phyloP scores from a whole-genome alignment of 2,113 vertebrate genomes.

The Oreotragus oreotragus region DNA sequence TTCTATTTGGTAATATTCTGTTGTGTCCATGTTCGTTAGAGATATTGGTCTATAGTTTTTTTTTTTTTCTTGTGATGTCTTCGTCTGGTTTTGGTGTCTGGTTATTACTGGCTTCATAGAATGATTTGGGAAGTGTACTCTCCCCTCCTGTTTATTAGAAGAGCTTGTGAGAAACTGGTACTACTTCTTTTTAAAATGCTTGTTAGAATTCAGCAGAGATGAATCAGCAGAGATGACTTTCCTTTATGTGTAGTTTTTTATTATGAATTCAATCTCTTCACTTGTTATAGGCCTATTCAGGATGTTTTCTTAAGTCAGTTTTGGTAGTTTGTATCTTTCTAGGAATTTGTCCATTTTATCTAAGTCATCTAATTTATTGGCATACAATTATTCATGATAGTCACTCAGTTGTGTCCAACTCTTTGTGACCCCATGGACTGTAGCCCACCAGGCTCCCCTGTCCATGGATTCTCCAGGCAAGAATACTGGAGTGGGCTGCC shows the following conservation, averaged over 20 bases:
- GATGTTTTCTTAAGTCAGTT: not conserved
- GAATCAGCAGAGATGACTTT: not conserved
- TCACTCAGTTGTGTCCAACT: not conserved
- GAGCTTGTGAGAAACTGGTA: not conserved
- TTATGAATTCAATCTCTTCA: not conserved
- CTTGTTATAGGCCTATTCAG: not conserved
- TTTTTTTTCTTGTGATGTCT: not conserved
- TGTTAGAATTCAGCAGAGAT: not conserved
- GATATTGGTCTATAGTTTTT: not conserved
- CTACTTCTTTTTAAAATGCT: not conserved
- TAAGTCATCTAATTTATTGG: not conserved
- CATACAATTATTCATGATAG: not conserved
- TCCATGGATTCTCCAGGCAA: not conserved
- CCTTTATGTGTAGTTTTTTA: not conserved
- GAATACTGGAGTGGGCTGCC: not conserved
- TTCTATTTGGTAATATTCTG: not conserved
- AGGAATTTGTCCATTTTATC: not conserved
- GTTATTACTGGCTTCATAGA: not conserved
- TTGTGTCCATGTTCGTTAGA: not conserved
- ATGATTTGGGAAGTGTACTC: not conserved
- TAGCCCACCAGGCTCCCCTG: not conserved
- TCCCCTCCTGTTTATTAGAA: not conserved
- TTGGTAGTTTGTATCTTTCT: not conserved
- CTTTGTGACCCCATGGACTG: not conserved
- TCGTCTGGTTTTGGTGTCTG: not conserved